phyloP scores from a whole-genome alignment of 2,797 vertebrate species.

The Anomalospiza imberbis region DNA sequence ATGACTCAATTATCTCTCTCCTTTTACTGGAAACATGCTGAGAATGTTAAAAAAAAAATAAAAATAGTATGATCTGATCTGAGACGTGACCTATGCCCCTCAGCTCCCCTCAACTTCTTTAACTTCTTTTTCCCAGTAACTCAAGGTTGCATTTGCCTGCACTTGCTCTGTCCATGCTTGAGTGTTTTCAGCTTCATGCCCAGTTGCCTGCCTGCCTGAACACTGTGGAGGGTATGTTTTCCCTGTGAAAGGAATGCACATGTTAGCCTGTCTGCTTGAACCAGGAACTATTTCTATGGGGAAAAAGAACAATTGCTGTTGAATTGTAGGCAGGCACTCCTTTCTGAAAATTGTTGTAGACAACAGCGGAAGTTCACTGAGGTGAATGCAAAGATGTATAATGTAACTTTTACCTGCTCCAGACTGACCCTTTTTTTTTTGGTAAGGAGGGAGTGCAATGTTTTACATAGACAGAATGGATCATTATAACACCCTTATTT shows the following conservation, averaged over 20 bases:
- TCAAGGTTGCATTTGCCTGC: not conserved
- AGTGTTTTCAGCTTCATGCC: conserved; percentile 38
- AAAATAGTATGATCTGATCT: not conserved
- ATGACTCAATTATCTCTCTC: not conserved
- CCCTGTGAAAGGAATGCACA: conserved; percentile 19
- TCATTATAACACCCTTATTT: not conserved
- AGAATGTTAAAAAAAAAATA: not conserved
- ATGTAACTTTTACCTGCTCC: not conserved
- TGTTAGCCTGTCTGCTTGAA: conserved; percentile 8
- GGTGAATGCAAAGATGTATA: not conserved
- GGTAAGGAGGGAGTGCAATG: not conserved
- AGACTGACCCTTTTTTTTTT: not conserved
- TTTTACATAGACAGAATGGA: not conserved
- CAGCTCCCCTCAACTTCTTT: not conserved
- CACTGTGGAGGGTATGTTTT: not conserved
- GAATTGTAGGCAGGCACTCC: not conserved
- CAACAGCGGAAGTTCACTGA: not conserved
- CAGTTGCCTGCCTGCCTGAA: conserved; percentile 28
- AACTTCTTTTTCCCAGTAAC: not conserved
- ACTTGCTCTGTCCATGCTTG: conserved; percentile 5
- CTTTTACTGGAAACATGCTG: not conserved
- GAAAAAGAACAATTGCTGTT: conserved; percentile 19
- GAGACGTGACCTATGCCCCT: not conserved
- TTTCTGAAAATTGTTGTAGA: conserved; percentile 19
- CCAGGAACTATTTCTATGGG: not conserved